A percentile compares a stretch with the other conserved stretches of the same genome.
phyloP scores from a whole-genome alignment of 2,797 vertebrate species.

The Myoxocephalus aenaeus region DNA sequence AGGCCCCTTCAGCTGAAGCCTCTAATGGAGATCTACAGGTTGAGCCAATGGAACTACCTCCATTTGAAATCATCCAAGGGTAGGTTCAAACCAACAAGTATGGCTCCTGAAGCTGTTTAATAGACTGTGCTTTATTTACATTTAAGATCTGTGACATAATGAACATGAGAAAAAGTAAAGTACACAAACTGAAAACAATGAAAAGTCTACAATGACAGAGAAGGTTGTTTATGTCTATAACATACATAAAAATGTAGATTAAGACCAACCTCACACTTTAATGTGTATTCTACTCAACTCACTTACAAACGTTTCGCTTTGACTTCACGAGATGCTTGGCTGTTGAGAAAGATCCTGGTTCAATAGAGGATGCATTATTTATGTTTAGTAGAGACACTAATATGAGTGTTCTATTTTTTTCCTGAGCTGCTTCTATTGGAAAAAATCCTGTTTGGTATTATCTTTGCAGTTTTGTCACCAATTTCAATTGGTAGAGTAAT shows the following conservation, averaged over 20 bases:
- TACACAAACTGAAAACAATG: background rate
- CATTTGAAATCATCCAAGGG: conserved; percentile 93
- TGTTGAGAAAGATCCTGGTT: background rate
- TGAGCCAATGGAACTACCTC: conserved; percentile 89
- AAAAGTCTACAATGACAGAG: background rate
- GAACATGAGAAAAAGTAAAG: too few relatives aligned
- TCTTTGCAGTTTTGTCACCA: background rate
- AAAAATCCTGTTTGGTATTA: background rate
- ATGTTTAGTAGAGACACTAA: background rate
- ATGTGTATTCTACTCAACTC: background rate
- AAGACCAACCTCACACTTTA: background rate
- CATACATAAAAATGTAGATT: background rate
- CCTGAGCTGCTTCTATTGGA: background rate
- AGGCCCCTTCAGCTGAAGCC: background rate
- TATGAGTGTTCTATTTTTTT: background rate
- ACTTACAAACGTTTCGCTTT: background rate
- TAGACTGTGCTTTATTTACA: background rate
- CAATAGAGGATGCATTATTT: background rate
- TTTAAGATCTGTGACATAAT: too few relatives aligned
- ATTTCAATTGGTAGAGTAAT: too few relatives aligned
- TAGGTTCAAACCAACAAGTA: conserved; percentile 70
- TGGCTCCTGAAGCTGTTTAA: background rate
- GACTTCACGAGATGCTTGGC: background rate
- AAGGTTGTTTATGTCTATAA: background rate
- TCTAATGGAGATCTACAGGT: conserved; percentile 64